Evolutionary conservation across 2,797 vertebrate species (phyloP), one percentile per base, ranked within the genome.

Genomic region (Characodon lateralis): DNA sequence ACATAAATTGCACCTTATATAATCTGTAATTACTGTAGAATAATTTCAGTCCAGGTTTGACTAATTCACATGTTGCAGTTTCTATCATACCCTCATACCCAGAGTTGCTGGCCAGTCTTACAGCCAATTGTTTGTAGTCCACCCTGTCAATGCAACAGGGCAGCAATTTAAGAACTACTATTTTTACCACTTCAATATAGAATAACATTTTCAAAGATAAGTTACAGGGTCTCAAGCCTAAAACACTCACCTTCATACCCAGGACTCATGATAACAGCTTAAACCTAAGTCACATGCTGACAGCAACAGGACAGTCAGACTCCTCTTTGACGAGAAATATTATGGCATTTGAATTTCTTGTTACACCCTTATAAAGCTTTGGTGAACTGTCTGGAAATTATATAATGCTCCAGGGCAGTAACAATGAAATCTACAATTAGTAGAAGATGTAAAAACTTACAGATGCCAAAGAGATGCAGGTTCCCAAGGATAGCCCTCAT

Each of bases 401-500:
- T 76, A 78, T 50, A 65, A 53, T 77, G 72, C 35, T 83, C 26
- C 51, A 20, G 84, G 72, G 53, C 39, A 84, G 71, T 41, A 61
- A 63, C 50, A 56, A 53, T 13, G 78, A 61, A 14, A 13, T 81
- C 9, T 22, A 66, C 76, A 82, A 83, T 71, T 20, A 61, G 66
- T 18, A 50, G 43, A 63, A 48, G 70, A 8, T 71, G 2, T 39
- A 65, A 71, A 66, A 72, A 92, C 94, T 93, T 84, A 94, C 92
- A 83, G 76, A 75, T 76, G 73, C 79, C 43, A 73, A 58, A 77
- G 95, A 92, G 94, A 95, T 94, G 94, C 94, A 94, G 95, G 92
- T 96, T 95, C 55, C 84, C 95, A 90, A 74, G 94, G 93, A 18
- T 89, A 93, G 89, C 39, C 82, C 88, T 65, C 68, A 63, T 96